Evolutionary conservation across 2,113 vertebrate species (phyloP).

Genomic region (Narcine bancroftii): DNA sequence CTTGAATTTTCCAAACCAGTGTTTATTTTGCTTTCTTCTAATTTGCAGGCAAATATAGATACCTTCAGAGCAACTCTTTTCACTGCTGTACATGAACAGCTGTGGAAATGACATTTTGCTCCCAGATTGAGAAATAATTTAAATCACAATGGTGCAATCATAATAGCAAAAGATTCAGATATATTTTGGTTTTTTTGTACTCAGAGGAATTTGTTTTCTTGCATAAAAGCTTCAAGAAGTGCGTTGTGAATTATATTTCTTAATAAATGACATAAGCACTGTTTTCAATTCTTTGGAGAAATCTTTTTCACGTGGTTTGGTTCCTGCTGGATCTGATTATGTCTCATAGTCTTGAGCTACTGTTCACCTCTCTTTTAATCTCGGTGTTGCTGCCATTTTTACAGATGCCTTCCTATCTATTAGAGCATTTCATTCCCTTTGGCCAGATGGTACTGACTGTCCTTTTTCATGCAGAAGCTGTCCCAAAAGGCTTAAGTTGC

Average conservation of each 20-base stretch:
- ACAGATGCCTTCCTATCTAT: neutral
- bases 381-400: neutral
- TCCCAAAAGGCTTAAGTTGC: constrained; percentile 1
- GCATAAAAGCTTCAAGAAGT: neutral
- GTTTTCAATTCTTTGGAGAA: neutral
- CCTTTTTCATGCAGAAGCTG: constrained; percentile 10
- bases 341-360: constrained; percentile 6
- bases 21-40: neutral
- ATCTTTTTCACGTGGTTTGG: neutral
- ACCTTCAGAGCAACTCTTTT: neutral
- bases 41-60: neutral
- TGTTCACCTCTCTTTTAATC: neutral
- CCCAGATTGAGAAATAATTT: neutral
- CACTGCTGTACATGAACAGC: neutral
- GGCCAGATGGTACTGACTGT: constrained; percentile 34
- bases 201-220: neutral
- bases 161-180: neutral
- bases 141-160: neutral
- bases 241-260: neutral
- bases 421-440: constrained; percentile 14
- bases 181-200: constrained; percentile 1
- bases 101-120: neutral
- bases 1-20: too few relatives aligned
- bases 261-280: neutral
- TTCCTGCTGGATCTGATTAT: neutral